Conservation (phyloP, 1,140 invertebrate species). For the Hyphantria cunea region DNA sequence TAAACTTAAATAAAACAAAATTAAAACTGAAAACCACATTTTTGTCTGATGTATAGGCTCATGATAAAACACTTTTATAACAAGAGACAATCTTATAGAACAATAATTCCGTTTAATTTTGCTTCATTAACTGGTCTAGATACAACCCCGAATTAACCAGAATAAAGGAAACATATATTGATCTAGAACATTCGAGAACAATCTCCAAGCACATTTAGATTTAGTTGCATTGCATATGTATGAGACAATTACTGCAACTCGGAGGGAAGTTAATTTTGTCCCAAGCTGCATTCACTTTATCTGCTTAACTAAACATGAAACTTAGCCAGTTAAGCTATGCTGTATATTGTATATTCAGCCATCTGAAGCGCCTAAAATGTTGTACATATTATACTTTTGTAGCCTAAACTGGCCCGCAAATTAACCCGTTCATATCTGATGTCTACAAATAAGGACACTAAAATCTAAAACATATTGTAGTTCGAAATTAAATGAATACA, state of each 20-base stretch:
- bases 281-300: conserved; percentile 48
- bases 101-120: too few relatives aligned
- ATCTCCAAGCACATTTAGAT: neutral
- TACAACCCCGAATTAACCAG: conserved; percentile 32
- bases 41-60: neutral
- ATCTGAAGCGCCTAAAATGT: neutral
- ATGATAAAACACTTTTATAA: too few relatives aligned
- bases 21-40: neutral
- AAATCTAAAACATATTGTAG: too few relatives aligned
- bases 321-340: conserved; percentile 40
- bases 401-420: too few relatives aligned
- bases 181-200: neutral
- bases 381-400: conserved; percentile 3
- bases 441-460: too few relatives aligned
- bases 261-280: conserved; percentile 51
- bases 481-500: too few relatives aligned
- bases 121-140: too few relatives aligned
- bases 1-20: conserved; percentile 12
- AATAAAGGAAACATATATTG: conserved; percentile 36
- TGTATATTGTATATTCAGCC: conserved; percentile 23
- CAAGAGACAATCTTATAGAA: too few relatives aligned
- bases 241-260: conserved; percentile 30
- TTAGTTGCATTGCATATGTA: conserved; percentile 1
- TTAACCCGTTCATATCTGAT: too few relatives aligned
- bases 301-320: conserved; percentile 43